phyloP scores from a whole-genome alignment of 2,113 vertebrate species.

The Pycnonotus jocosus region DNA sequence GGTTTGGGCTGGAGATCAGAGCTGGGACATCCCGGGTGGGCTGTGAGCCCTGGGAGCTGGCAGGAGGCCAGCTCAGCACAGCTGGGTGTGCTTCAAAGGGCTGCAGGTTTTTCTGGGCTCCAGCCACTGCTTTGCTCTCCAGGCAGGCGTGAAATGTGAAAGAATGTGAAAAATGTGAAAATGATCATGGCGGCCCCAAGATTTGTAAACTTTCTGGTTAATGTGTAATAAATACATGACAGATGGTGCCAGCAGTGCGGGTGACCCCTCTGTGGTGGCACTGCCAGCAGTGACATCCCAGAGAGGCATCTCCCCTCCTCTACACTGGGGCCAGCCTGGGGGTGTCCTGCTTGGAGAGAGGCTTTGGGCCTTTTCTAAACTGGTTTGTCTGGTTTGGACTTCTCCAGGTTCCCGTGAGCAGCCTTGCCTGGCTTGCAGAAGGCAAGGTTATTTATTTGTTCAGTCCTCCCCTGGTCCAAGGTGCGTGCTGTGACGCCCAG shows the following conservation, averaged over 20 bases:
- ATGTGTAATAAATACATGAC: conserved; percentile 32
- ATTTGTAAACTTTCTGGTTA: conserved; percentile 50
- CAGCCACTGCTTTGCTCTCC: neutral
- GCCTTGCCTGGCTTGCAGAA: neutral
- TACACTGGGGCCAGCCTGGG: neutral
- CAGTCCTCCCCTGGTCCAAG: neutral
- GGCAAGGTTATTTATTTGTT: neutral
- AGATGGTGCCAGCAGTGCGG: neutral
- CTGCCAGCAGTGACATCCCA: neutral
- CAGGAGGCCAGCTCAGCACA: rapidly evolving
- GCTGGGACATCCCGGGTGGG: neutral
- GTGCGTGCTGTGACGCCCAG: neutral
- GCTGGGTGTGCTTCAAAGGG: neutral
- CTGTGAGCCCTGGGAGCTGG: neutral
- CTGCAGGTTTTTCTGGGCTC: neutral
- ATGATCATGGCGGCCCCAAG: conserved; percentile 18
- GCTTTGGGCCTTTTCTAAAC: neutral
- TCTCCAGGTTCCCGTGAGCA: neutral
- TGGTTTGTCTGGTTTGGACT: conserved; percentile 19
- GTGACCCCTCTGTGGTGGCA: neutral
- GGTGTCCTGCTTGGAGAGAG: neutral
- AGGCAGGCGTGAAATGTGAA: conserved; percentile 31
- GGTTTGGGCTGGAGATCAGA: neutral
- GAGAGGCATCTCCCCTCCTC: neutral
- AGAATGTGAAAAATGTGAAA: conserved; percentile 59